These are phyloP conservation scores for Emydura subglobosa DNA, from an alignment of 2,113 vertebrate species.

Conservation along the genomic window DNA sequence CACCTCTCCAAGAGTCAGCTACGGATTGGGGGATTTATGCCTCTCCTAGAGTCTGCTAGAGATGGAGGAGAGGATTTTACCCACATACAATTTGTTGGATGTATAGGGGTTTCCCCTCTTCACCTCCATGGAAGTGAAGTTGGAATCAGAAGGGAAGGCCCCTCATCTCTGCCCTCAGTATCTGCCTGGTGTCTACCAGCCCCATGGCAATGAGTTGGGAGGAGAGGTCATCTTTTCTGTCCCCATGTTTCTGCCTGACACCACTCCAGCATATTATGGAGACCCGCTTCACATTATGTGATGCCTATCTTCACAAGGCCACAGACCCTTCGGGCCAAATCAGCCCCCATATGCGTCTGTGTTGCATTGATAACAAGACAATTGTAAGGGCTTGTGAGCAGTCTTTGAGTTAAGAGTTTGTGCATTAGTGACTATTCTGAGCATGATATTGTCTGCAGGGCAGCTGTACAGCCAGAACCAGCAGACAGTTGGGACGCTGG, in stretches of 20 bases:
- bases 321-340: not conserved
- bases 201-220: not conserved
- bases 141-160: not conserved
- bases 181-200: not conserved
- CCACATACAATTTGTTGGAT: not conserved
- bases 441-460: conserved; percentile 80
- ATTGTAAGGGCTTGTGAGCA: not conserved
- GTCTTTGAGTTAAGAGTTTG: not conserved
- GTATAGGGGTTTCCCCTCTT: not conserved
- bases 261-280: not conserved
- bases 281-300: not conserved
- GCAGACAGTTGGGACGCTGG: conserved; percentile 92
- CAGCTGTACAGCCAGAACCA: conserved; percentile 89
- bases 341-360: not conserved
- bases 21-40: not conserved
- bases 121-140: not conserved
- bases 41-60: not conserved
- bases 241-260: not conserved
- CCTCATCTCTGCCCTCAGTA: rapidly evolving
- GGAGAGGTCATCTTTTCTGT: not conserved
- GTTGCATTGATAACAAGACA: not conserved
- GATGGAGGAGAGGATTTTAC: not conserved
- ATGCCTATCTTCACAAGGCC: not conserved
- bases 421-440: conserved; percentile 34
- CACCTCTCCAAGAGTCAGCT: not conserved